Conservation (phyloP, 92 coral and sea anemone species). For the Actinernus sp. region DNA sequence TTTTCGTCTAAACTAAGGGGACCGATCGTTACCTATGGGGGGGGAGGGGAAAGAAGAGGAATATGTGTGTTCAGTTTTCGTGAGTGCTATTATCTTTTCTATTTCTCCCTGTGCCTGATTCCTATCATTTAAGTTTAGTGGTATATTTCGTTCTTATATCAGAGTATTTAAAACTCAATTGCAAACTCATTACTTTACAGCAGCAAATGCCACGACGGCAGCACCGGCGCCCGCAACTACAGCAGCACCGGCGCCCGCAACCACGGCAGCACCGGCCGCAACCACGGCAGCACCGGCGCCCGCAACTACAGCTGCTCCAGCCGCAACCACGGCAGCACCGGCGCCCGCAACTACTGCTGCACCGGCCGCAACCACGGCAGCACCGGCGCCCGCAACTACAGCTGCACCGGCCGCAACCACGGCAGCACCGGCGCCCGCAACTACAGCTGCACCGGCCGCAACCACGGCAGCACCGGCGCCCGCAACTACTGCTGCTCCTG, state of each 20-base stretch:
- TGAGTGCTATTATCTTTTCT: no score
- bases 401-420: constrained; percentile 1
- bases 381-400: neutral
- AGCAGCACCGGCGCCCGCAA: neutral
- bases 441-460: constrained; percentile 2
- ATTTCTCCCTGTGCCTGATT: no score
- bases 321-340: neutral
- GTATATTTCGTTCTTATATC: no score
- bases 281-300: constrained; percentile 5
- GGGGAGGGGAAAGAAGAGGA: no score
- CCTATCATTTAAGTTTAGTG: no score
- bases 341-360: neutral
- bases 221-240: neutral
- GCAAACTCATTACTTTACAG: no score
- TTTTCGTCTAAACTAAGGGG: no score
- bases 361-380: neutral
- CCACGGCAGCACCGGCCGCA: neutral
- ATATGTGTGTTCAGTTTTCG: no score
- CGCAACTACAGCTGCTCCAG: neutral
- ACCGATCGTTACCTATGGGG: no score
- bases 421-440: neutral
- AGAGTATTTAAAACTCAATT: no score
- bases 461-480: neutral
- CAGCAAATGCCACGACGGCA: neutral
- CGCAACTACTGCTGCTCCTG: constrained; percentile 1